Percentiles rank a stretch among this genome's conserved stretches.
phyloP scores from a whole-genome alignment of 2,797 vertebrate genomes.

The Dallia pectoralis region DNA sequence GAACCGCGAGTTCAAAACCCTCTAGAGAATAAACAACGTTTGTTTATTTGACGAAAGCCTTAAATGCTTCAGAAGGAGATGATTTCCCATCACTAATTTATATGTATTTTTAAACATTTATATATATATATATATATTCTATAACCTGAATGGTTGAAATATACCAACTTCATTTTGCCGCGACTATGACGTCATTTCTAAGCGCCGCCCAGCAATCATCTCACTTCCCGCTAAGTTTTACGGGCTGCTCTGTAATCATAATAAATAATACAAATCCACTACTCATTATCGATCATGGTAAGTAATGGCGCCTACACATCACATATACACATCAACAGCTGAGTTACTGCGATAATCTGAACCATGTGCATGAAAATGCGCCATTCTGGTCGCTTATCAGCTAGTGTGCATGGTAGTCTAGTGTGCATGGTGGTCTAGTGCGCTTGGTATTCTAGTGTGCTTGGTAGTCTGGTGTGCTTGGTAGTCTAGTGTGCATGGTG shows the following conservation, averaged over 20 bases:
- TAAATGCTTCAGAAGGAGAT: too few relatives aligned
- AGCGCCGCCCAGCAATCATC: constrained; percentile 53
- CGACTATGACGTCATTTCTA: constrained; percentile 67
- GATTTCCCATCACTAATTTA: too few relatives aligned
- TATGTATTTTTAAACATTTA: too few relatives aligned
- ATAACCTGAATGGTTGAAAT: too few relatives aligned
- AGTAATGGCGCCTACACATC: neutral
- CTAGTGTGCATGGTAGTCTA: constrained; percentile 11
- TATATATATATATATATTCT: too few relatives aligned
- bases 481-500: constrained; percentile 8
- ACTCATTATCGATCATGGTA: constrained; percentile 28
- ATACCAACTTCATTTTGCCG: neutral
- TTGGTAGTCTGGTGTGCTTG: constrained; percentile 8
- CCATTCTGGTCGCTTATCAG: neutral
- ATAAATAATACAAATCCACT: constrained; percentile 15
- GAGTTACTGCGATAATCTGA: neutral
- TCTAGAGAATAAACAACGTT: too few relatives aligned
- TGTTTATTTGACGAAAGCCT: too few relatives aligned
- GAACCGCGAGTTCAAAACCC: too few relatives aligned
- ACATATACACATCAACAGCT: neutral
- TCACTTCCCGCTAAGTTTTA: constrained; percentile 73
- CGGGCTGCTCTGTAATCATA: constrained; percentile 12
- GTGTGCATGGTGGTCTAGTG: constrained; percentile 6
- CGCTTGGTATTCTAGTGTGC: too few relatives aligned
- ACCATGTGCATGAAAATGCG: neutral